Conservation (phyloP, 2,113 vertebrate genomes). For the Pseudopipra pipra region DNA sequence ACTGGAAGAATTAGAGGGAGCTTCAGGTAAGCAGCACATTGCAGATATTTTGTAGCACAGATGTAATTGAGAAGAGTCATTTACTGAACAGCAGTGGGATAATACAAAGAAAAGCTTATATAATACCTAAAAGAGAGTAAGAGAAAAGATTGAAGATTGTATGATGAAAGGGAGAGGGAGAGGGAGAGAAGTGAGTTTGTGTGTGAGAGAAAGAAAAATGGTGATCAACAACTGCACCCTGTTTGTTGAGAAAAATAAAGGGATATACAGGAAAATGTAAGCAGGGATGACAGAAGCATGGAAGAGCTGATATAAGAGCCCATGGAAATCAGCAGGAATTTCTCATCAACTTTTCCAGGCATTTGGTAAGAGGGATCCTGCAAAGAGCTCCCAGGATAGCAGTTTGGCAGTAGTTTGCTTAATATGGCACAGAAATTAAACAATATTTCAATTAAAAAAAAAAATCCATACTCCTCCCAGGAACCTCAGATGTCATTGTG, state of each 20-base stretch:
- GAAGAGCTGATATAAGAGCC: background rate
- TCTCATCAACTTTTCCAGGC: background rate
- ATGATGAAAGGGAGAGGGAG: background rate
- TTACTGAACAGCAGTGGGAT: background rate
- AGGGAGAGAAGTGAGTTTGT: background rate
- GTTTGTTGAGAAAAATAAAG: background rate
- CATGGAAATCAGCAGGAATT: background rate
- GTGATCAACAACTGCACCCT: background rate
- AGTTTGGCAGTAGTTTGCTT: background rate
- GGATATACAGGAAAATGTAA: background rate
- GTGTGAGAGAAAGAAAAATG: background rate
- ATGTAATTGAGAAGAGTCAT: background rate
- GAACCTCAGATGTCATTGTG: background rate
- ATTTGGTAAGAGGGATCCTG: background rate
- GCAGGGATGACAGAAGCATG: background rate
- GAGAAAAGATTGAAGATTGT: background rate
- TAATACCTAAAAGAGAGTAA: background rate
- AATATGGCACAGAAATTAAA: background rate
- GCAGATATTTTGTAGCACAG: background rate
- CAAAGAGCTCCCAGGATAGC: background rate
- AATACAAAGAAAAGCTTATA: background rate
- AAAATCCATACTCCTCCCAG: background rate
- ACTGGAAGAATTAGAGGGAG: background rate
- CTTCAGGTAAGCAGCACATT: background rate
- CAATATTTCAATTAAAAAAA: background rate